A percentile compares a stretch with the other conserved stretches of the same genome.
Evolutionary conservation across 2,888 invertebrate species (phyloP).

Genomic region (Hermaeophaga mercurialis): DNA sequence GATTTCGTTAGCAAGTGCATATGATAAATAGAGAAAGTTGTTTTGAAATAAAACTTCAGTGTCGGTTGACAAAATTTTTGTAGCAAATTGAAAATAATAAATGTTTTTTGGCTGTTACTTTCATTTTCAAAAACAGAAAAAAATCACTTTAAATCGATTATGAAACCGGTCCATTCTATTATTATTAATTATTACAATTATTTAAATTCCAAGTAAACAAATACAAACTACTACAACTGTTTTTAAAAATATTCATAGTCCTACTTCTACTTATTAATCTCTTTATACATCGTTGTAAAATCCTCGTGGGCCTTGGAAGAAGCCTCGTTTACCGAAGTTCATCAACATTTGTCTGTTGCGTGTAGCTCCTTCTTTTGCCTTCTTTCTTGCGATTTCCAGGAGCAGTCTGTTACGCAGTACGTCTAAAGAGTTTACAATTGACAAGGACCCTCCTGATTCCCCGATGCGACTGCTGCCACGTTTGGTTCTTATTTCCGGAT

Average conservation of each 20-base stretch:
- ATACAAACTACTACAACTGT: background rate
- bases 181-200: too few relatives aligned
- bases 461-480: constrained; percentile 14
- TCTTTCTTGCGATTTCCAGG: constrained; percentile 81
- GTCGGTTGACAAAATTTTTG: too few relatives aligned
- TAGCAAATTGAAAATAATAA: too few relatives aligned
- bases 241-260: constrained; percentile 7
- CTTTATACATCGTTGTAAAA: constrained; percentile 46
- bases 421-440: constrained; percentile 87
- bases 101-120: too few relatives aligned
- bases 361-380: constrained; percentile 76
- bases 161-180: too few relatives aligned
- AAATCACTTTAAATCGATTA: too few relatives aligned
- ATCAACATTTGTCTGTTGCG: constrained; percentile 77
- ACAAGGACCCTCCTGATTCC: constrained; percentile 59
- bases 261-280: background rate
- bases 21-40: too few relatives aligned
- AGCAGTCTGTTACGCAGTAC: constrained; percentile 81
- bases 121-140: too few relatives aligned
- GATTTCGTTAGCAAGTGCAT: too few relatives aligned
- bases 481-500: constrained; percentile 23
- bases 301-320: constrained; percentile 37
- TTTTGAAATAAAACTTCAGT: too few relatives aligned
- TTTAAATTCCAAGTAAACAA: too few relatives aligned
- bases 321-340: constrained; percentile 74